Conservation (phyloP, 2,888 invertebrate genomes). For the Leptinotarsa juncta region DNA sequence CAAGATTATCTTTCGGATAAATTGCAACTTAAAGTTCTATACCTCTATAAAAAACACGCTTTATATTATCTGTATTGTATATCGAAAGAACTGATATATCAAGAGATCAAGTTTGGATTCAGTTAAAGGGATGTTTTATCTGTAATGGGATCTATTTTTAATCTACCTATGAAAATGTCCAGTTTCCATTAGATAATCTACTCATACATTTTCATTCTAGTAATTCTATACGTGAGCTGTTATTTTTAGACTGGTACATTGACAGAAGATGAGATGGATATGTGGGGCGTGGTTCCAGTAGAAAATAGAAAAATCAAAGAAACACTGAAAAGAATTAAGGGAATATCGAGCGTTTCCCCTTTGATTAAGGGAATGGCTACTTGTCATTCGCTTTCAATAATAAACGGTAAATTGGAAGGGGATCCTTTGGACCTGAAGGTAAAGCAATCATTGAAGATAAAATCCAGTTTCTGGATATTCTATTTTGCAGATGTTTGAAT, state of each 20-base stretch:
- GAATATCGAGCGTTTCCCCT: conserved; percentile 47
- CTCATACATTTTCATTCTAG: not conserved
- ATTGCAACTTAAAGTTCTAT: too few relatives aligned
- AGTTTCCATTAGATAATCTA: not conserved
- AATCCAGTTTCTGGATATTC: not conserved
- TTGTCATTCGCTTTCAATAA: conserved; percentile 91
- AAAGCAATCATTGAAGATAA: conserved; percentile 20
- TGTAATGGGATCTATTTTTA: too few relatives aligned
- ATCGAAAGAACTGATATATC: too few relatives aligned
- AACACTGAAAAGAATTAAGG: conserved; percentile 53
- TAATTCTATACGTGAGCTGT: not conserved
- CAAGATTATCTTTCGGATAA: too few relatives aligned
- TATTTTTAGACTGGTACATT: conserved; percentile 88
- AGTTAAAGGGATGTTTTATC: too few relatives aligned
- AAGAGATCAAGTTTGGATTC: too few relatives aligned
- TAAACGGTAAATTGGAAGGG: conserved; percentile 86
- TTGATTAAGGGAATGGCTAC: conserved; percentile 84
- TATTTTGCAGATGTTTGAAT: conserved; percentile 85
- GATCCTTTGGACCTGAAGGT: conserved; percentile 95
- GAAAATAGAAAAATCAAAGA: conserved; percentile 49
- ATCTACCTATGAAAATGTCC: too few relatives aligned
- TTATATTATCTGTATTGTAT: too few relatives aligned
- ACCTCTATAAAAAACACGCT: too few relatives aligned
- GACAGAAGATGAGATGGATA: conserved; percentile 95
- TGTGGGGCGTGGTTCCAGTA: conserved; percentile 90